Evolutionary conservation across 2,113 vertebrate genomes (phyloP), one percentile per base, ranked within the genome.

Genomic region (Kryptolebias marmoratus): DNA sequence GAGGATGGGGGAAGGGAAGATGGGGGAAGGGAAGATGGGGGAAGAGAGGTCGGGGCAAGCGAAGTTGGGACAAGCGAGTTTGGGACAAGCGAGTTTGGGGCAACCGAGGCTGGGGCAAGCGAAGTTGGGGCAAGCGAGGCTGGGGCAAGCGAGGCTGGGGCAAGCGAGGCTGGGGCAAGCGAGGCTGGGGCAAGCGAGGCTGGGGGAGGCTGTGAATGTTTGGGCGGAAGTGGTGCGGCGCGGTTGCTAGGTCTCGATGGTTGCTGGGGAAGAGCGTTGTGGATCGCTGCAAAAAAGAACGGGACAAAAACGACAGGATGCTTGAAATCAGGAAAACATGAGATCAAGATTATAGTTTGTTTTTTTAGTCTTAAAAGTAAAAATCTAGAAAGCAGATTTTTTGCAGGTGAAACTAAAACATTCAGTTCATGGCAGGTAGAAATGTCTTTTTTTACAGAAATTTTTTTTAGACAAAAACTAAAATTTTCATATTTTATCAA

Each of bases 221-320:
- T 96, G 3, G 94, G 93, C 48, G 95, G 96, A 18, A 96, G 93
- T 18, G 96, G 92, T 0, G 96, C 95, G 0, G 95, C 96, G 27
- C 95, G 93, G 89, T 95, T 94, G 64, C 95, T 96, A n/a, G 96
- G 96, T 71, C 96, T 91, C 0, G 96, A 95, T 7, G 96, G 96
- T 87, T 97, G 96, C 88, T 96, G 96, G 71, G 96, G 96, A 85
- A 98, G 93, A 68, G 96, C 95, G 9, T 94, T 96, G 93, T 98
- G 96, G 88, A 97, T 89, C 81, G 96, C 96, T 98, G 89, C 1
- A 67, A 71, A 90, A 55, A 47, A 60, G 22, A 15, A 45, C 49
- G 7, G 10, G 39, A 42, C 39, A 36, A 31, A 54, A 54, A 61
- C 1, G n/a, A 44, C 0, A 42, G 13, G 14, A 56, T 27, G 6